Evolutionary conservation across 2,797 vertebrate species (phyloP), one percentile per base, ranked within the genome.

Genomic region (Megaceryle alcyon): DNA sequence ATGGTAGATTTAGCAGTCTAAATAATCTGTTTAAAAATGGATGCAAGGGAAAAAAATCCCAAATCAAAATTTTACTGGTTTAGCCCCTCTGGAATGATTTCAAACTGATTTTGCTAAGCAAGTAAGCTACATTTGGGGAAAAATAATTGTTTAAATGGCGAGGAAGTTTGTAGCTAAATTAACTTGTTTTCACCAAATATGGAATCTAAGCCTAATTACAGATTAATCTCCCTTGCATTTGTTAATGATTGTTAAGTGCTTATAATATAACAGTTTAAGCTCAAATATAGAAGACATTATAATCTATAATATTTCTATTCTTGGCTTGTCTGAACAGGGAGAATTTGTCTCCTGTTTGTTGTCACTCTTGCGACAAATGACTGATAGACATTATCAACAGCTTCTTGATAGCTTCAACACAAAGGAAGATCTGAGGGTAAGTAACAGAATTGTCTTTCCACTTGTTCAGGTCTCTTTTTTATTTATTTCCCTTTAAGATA

Each of bases 261-360:
- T 92, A 35, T 64, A 77, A 53, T 65, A 21, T 14, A 37, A 26
- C 43, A 66, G 16, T 43, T 82, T 63, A 71, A 75, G 25, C 9
- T 81, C 4, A 63, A 73, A 25, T 66, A 29, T 35, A 54, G 54
- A 82, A 84, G n/a, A 65, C 12, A 12, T 33, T 75, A 31, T 66
- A 70, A 43, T 61, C 48, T 83, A 10, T 93, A 88, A 91, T 86
- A 17, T 73, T 76, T 82, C 19, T 63, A 4, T 71, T 82, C 75
- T 94, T 93, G 69, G 7, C 71, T 87, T 93, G 5, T 65, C 78
- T 93, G 39, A 88, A 93, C 60, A 99, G 99, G 99, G 99, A 14
- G 99, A 99, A 96, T 99, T 99, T 98, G 99, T 99, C 92, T 98
- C 99, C 2, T 99, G 99, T 97, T 98, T 99, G 64, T 93, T 99